phyloP scores from a whole-genome alignment of 1,140 invertebrate genomes.

The Penaeus chinensis region DNA sequence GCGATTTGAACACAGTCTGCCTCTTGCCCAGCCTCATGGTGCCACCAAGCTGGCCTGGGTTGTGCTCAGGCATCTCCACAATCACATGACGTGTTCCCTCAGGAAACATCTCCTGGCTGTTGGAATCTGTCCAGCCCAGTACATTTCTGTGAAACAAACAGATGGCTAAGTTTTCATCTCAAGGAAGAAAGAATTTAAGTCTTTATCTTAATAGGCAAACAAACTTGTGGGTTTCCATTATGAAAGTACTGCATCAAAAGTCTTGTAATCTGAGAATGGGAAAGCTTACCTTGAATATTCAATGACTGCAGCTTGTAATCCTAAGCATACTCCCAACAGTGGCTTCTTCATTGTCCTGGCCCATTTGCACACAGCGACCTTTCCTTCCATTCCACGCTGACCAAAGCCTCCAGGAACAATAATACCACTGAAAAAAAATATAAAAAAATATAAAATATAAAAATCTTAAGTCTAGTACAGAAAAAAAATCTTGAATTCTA shows the following conservation, averaged over 20 bases:
- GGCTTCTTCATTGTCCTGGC: constrained; percentile 90
- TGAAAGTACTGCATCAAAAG: too few species aligned
- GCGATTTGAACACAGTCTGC: constrained; percentile 80
- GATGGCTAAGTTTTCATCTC: constrained; percentile 26
- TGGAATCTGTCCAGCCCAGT: constrained; percentile 80
- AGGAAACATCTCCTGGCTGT: constrained; percentile 87
- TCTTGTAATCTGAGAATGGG: not conserved
- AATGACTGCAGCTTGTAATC: constrained; percentile 96
- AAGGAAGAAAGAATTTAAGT: not conserved
- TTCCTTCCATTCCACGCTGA: constrained; percentile 94
- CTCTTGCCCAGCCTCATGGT: constrained; percentile 97
- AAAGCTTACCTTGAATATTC: constrained; percentile 83
- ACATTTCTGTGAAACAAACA: constrained; percentile 77
- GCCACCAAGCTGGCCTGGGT: constrained; percentile 91
- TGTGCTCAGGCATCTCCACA: constrained; percentile 99
- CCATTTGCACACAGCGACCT: constrained; percentile 93
- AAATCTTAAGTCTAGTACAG: not conserved
- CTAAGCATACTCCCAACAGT: constrained; percentile 95
- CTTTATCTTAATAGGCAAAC: too few species aligned
- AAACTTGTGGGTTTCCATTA: too few species aligned
- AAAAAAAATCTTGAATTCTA: not conserved
- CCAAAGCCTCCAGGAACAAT: constrained; percentile 98
- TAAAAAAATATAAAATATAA: constrained; percentile 18
- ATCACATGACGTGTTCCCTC: constrained; percentile 83
- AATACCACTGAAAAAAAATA: constrained; percentile 75